Evolutionary conservation across 2,888 invertebrate species (phyloP).

Genomic region (Laothoe populi): DNA sequence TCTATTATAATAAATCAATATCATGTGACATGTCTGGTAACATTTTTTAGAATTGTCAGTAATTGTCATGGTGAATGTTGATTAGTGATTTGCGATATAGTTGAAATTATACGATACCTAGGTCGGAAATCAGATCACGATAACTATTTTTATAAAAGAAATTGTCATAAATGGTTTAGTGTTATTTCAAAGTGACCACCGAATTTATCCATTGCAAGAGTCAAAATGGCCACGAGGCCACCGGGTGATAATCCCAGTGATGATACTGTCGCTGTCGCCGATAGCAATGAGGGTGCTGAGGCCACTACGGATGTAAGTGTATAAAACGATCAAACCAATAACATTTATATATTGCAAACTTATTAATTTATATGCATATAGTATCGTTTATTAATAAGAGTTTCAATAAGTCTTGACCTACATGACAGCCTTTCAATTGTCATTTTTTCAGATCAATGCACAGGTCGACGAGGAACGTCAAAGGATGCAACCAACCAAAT

Average conservation of each 20-base stretch:
- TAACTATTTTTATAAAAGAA: not conserved
- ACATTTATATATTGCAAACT: not conserved
- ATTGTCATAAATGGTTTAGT: slow-evolving; percentile 1
- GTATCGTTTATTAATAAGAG: slow-evolving; percentile 23
- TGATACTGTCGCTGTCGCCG: slow-evolving; percentile 6
- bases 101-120: no score
- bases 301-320: slow-evolving; percentile 16
- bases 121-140: no score
- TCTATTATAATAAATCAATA: no score
- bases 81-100: no score
- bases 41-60: no score
- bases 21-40: no score
- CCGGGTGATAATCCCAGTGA: slow-evolving; percentile 4
- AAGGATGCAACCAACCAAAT: slow-evolving; percentile 85
- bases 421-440: slow-evolving; percentile 12
- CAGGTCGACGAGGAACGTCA: slow-evolving; percentile 73
- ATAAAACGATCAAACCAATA: not conserved
- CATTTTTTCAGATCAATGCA: slow-evolving; percentile 72
- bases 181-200: not conserved
- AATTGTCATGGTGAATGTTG: no score
- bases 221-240: slow-evolving; percentile 1
- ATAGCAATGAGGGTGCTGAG: slow-evolving; percentile 18
- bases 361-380: not conserved
- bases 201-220: not conserved
- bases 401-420: slow-evolving; percentile 28